Conservation (phyloP, 2,797 vertebrate genomes). For the Lophius americanus region DNA sequence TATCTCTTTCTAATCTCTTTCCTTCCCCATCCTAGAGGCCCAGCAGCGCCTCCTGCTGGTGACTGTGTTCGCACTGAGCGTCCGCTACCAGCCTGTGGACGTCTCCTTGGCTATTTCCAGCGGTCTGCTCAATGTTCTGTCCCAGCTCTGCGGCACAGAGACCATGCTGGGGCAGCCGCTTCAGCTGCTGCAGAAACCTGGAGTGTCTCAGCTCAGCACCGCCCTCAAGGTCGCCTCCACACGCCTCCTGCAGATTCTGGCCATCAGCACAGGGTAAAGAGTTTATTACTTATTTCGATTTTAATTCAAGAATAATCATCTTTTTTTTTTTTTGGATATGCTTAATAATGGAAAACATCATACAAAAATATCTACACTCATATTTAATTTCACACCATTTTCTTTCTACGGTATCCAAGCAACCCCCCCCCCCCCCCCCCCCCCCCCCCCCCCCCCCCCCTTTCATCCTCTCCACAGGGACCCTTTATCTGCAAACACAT, state of each 20-base stretch:
- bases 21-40: conserved; percentile 81
- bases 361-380: too few species aligned
- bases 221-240: conserved; percentile 98
- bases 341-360: too few species aligned
- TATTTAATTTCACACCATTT: too few species aligned
- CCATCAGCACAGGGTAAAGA: conserved; percentile 95
- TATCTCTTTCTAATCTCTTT: neutral
- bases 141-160: conserved; percentile 95
- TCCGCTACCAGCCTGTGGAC: conserved; percentile 97
- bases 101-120: conserved; percentile 97
- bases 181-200: conserved; percentile 92
- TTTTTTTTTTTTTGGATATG: too few species aligned
- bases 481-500: too few species aligned
- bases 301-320: too few species aligned
- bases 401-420: too few species aligned
- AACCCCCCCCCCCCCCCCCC: too few species aligned
- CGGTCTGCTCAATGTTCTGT: conserved; percentile 93
- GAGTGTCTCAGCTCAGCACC: conserved; percentile 94
- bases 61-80: conserved; percentile 95
- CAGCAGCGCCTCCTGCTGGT: conserved; percentile 97
- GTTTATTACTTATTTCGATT: too few species aligned
- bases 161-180: conserved; percentile 95
- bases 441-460: too few species aligned
- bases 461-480: too few species aligned
- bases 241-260: conserved; percentile 94